phyloP scores from a whole-genome alignment of 2,888 invertebrate species.

The Erpobdella octoculata region DNA sequence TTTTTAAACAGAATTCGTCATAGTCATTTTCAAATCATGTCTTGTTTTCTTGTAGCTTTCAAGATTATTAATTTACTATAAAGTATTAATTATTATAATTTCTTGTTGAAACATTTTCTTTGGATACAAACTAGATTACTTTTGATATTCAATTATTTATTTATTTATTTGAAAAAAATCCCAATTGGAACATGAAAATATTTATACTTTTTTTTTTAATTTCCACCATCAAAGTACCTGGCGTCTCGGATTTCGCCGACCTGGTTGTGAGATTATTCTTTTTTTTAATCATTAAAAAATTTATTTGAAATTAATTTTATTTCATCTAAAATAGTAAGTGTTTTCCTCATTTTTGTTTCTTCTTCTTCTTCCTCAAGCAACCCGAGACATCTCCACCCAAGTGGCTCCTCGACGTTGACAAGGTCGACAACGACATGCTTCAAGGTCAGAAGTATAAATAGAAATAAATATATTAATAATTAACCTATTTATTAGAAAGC shows the following conservation, averaged over 20 bases:
- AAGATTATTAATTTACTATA: too few relatives aligned
- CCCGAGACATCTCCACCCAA: constrained; percentile 40
- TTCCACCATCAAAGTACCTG: constrained; percentile 64
- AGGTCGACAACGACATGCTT: constrained; percentile 52
- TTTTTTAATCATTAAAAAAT: background rate
- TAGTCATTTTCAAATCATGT: too few relatives aligned
- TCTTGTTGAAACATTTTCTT: too few relatives aligned
- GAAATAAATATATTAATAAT: background rate
- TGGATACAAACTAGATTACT: too few relatives aligned
- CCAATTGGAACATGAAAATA: too few relatives aligned
- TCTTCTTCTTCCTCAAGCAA: too few relatives aligned
- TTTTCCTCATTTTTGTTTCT: too few relatives aligned
- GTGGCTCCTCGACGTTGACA: constrained; percentile 51
- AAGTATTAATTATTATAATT: too few relatives aligned
- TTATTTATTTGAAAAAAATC: too few relatives aligned
- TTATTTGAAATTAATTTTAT: background rate
- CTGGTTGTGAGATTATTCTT: constrained; percentile 39
- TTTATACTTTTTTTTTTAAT: constrained; percentile 25
- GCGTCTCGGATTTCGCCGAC: constrained; percentile 70
- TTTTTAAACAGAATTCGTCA: too few relatives aligned
- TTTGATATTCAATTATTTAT: too few relatives aligned
- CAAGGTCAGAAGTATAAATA: constrained; percentile 45
- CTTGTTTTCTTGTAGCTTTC: too few relatives aligned
- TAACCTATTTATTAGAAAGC: background rate
- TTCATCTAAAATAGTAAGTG: background rate